Base-by-base conservation (phyloP, 2,888 invertebrate genomes). In the Orthonevra nobilis region DNA sequence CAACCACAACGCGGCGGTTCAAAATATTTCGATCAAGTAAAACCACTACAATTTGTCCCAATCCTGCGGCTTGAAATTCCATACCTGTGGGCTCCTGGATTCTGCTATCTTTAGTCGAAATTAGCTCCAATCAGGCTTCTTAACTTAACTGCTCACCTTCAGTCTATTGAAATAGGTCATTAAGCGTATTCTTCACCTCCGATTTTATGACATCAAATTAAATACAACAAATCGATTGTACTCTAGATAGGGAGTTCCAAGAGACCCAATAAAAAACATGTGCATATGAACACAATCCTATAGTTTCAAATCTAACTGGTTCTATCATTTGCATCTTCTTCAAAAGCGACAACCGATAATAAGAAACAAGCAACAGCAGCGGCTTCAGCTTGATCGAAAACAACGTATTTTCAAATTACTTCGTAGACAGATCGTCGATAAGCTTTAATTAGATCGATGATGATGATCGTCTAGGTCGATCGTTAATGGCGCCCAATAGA, bases 401-500 rank as follows among this genome's bases (percentile, higher is more conserved):
- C n/a, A 23, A 58, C 32, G 38, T 61, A 48, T 77, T 64, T 70
- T 72, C 28, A 36, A 77, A 72, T 58, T 63, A 56, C 70, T 58
- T 42, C 6, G 10, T 26, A 48, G 63, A 70, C 52, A 72, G 77
- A 77, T 72, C 72, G 64, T 64, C 77, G 77, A 77, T 72, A 60
- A 64, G 70, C 70, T 72, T 64, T 64, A 77, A 77, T 77, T 77
- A 72, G 77, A 77, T 77, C 77, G 70, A 72, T 77, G 75, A 70
- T 72, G 64, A 64, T 64, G 63, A 34, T 44, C n/a, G 46, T 46
- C 40, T 48, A 63, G 46, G 64, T 48, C 72, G 63, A 40, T 56
- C 48, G 46, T 40, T 50, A 48, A 40, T 50, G 72, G 72, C 69
- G 50, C 54, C 72, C 72, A 72, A 54, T 46, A 54, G 44, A 32